Conservation (phyloP, 2,888 invertebrate genomes). For the Drosophila mulleri region DNA sequence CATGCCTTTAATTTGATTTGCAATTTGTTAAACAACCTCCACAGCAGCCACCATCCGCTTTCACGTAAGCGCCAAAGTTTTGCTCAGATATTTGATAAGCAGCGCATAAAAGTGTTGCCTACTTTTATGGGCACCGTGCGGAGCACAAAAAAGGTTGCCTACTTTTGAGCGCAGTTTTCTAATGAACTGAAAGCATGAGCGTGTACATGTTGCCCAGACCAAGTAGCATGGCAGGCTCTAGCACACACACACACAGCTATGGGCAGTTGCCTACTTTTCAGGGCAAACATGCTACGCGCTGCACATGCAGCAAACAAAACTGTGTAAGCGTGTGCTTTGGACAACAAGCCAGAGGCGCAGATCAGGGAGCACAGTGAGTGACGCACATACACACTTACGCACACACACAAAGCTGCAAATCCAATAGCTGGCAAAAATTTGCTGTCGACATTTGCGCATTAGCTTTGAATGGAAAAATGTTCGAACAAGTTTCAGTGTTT, state of each 20-base stretch:
- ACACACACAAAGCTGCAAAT: not conserved
- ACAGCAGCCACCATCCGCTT: not conserved
- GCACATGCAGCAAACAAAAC: conserved; percentile 12
- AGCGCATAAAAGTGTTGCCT: conserved; percentile 26
- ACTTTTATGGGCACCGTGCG: not conserved
- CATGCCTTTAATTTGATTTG: conserved; percentile 65
- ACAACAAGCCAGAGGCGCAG: not conserved
- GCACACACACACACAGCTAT: not conserved
- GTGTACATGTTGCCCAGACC: not conserved
- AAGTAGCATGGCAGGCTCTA: not conserved
- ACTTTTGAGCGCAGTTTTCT: conserved; percentile 12
- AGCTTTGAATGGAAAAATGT: conserved; percentile 14
- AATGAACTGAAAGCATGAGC: not conserved
- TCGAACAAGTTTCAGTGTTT: not conserved
- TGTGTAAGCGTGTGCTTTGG: conserved; percentile 6
- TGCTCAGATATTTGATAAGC: conserved; percentile 6
- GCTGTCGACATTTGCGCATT: conserved; percentile 33
- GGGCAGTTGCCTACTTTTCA: conserved; percentile 34
- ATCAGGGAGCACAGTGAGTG: not conserved
- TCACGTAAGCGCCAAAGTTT: conserved; percentile 11
- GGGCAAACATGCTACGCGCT: conserved; percentile 4
- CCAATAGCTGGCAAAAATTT: conserved; percentile 16
- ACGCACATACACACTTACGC: not conserved
- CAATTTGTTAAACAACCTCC: conserved; percentile 34
- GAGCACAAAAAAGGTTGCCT: conserved; percentile 25